Percentiles rank a stretch among this genome's conserved stretches.
Evolutionary conservation across 64 coral and sea anemone species (phyloP).

Genomic region (Platygyra sinensis): DNA sequence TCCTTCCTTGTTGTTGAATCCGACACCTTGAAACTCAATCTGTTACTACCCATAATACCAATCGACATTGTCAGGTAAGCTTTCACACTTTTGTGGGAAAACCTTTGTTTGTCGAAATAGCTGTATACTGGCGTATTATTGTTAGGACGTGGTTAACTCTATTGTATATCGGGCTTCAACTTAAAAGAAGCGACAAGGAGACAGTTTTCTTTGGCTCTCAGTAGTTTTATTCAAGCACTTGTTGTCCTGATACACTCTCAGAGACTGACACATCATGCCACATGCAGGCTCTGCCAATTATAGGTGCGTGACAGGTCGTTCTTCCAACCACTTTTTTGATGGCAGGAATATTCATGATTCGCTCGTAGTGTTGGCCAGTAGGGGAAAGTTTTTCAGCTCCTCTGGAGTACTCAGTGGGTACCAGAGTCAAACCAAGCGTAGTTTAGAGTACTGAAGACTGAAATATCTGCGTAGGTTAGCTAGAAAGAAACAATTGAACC

Average conservation of each 20-base stretch:
- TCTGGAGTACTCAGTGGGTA: neutral
- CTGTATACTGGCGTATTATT: too few relatives aligned
- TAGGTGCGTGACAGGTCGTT: neutral
- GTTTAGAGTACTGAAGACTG: neutral
- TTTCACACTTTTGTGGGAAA: too few relatives aligned
- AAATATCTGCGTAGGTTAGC: slow-evolving; percentile 41
- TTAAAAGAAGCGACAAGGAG: too few relatives aligned
- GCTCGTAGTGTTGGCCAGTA: slow-evolving; percentile 4
- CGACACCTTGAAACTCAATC: too few relatives aligned
- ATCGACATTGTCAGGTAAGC: too few relatives aligned
- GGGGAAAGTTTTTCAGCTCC: neutral
- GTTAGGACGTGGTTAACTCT: too few relatives aligned
- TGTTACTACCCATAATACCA: too few relatives aligned
- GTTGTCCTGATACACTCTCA: neutral
- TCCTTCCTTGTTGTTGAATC: too few relatives aligned
- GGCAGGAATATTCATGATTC: slow-evolving; percentile 7
- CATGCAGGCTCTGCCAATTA: neutral
- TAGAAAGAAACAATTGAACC: neutral
- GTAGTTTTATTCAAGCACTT: neutral
- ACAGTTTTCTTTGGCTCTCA: too few relatives aligned
- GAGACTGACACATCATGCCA: neutral
- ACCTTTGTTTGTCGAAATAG: too few relatives aligned
- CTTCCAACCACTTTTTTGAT: slow-evolving; percentile 24
- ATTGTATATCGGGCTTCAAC: too few relatives aligned
- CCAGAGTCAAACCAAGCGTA: neutral